A percentile compares a stretch with the other conserved stretches of the same genome.
Evolutionary conservation across 2,888 invertebrate genomes (phyloP).

Genomic region (Agriopis leucophaearia): DNA sequence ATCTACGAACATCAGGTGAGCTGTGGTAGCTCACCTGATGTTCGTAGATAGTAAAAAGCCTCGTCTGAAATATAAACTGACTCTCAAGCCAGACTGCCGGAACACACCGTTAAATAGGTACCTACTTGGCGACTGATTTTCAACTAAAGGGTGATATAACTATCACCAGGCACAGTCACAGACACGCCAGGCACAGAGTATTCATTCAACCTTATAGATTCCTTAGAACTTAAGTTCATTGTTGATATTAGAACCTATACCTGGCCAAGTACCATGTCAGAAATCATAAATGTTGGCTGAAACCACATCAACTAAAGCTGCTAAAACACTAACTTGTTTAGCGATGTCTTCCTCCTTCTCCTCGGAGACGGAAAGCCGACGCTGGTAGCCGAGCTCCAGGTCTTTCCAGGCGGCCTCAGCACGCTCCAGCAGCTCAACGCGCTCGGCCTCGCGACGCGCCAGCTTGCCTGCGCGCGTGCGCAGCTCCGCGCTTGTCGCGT

Average conservation of each 20-base stretch:
- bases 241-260: too few species aligned
- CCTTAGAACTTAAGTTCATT: background rate
- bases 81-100: too few species aligned
- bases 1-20: too few species aligned
- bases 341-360: slow-evolving; percentile 71
- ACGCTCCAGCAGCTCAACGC: slow-evolving; percentile 70
- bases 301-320: background rate
- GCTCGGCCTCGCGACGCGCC: slow-evolving; percentile 69
- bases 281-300: too few species aligned
- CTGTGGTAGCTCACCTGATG: too few species aligned
- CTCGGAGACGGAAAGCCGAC: slow-evolving; percentile 60
- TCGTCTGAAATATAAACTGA: too few species aligned
- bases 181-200: background rate
- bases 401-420: slow-evolving; percentile 78
- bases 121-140: too few species aligned
- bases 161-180: too few species aligned
- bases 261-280: too few species aligned
- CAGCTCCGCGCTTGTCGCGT: slow-evolving; percentile 59
- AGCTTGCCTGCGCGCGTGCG: slow-evolving; percentile 62
- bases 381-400: slow-evolving; percentile 71
- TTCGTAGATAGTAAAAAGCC: background rate
- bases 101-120: too few species aligned
- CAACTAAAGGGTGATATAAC: too few species aligned
- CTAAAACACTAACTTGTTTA: slow-evolving; percentile 58
- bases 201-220: background rate